Conservation (phyloP, 2,888 invertebrate genomes). For the Agrotis puta region DNA sequence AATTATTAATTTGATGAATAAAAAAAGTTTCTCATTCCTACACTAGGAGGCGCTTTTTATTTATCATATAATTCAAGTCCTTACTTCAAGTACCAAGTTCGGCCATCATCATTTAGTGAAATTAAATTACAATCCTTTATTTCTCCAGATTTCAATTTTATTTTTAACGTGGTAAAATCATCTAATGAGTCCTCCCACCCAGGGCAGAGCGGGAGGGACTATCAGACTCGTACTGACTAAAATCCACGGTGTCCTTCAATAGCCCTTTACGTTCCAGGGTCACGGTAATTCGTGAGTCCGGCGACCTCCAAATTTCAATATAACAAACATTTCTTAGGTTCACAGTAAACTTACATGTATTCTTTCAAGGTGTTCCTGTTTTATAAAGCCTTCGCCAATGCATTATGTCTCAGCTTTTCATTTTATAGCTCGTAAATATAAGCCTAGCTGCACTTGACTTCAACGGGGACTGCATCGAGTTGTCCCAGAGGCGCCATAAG, state of each 20-base stretch:
- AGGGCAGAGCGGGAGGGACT: too few relatives aligned
- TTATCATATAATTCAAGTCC: too few relatives aligned
- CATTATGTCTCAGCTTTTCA: constrained; percentile 27
- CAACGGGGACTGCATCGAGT: constrained; percentile 32
- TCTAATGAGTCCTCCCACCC: too few relatives aligned
- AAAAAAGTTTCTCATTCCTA: not conserved
- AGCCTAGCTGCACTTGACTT: constrained; percentile 1
- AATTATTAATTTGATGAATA: too few relatives aligned
- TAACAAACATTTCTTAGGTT: too few relatives aligned
- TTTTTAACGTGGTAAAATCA: not conserved
- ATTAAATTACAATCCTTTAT: not conserved
- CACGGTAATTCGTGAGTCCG: too few relatives aligned
- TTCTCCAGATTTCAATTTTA: not conserved
- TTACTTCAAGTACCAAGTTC: not conserved
- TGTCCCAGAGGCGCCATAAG: constrained; percentile 44
- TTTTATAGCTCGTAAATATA: constrained; percentile 36
- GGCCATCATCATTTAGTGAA: not conserved
- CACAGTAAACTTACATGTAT: not conserved
- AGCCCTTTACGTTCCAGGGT: too few relatives aligned
- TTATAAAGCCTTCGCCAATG: not conserved
- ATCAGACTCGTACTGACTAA: too few relatives aligned
- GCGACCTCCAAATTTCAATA: not conserved
- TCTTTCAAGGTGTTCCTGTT: too few relatives aligned
- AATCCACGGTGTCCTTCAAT: too few relatives aligned
- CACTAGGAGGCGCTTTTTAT: too few relatives aligned